These are phyloP conservation scores for Enteromius viviparus DNA, from an alignment of 2,797 vertebrate genomes.

Conservation along the genomic window DNA sequence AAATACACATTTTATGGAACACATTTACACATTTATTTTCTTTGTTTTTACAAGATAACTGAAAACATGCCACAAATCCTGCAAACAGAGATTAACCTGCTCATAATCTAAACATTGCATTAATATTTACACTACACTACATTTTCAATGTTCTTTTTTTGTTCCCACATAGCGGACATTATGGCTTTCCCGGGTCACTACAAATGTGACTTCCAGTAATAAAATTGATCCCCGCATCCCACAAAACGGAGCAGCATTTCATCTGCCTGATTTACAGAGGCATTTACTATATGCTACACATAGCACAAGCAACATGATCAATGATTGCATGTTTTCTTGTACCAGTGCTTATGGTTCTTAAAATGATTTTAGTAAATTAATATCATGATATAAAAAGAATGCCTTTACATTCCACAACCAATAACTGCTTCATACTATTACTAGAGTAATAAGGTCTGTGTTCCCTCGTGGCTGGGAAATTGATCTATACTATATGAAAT, in stretches of 20 bases:
- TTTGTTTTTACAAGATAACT: neutral
- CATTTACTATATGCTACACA: neutral
- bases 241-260: neutral
- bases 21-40: too few species aligned
- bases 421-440: slow-evolving; percentile 9
- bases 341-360: neutral
- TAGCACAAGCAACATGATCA: slow-evolving; percentile 24
- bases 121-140: too few species aligned
- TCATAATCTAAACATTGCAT: neutral
- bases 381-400: neutral
- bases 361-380: slow-evolving; percentile 10
- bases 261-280: slow-evolving; percentile 9
- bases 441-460: neutral
- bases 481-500: neutral
- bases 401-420: neutral
- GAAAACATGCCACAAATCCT: neutral
- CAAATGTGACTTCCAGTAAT: slow-evolving; percentile 13
- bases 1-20: neutral
- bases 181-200: neutral
- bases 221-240: slow-evolving; percentile 7
- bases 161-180: slow-evolving; percentile 1
- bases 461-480: slow-evolving; percentile 3
- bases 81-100: neutral
- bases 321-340: slow-evolving; percentile 22
- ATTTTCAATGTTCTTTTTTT: neutral